These are phyloP conservation scores for Drosophila chauvacae DNA, from an alignment of 1,140 invertebrate genomes.

Conservation along the genomic window DNA sequence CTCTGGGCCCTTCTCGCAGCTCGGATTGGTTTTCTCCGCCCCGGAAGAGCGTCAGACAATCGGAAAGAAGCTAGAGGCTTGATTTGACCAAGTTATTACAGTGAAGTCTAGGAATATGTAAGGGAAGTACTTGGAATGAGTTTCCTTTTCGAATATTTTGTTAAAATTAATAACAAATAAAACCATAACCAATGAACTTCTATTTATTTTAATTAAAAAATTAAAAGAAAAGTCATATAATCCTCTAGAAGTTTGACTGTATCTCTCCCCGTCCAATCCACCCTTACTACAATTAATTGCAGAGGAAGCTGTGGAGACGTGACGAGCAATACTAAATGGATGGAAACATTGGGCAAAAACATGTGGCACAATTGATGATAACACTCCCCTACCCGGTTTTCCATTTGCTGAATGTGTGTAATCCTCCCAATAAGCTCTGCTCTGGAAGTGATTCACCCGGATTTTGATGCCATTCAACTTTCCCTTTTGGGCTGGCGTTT, in stretches of 20 bases:
- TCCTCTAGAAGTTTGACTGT: conserved; percentile 3
- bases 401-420: conserved; percentile 40
- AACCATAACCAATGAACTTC: no score
- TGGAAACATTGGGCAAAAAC: conserved; percentile 28
- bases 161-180: background rate
- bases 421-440: conserved; percentile 26
- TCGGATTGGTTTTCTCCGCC: conserved; percentile 6
- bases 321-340: conserved; percentile 47
- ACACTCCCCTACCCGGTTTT: conserved; percentile 9
- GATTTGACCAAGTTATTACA: conserved; percentile 21
- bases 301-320: conserved; percentile 64
- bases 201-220: background rate
- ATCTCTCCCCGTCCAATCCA: background rate
- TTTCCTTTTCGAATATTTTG: no score
- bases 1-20: conserved; percentile 23
- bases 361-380: conserved; percentile 40
- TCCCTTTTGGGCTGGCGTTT: conserved; percentile 19
- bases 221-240: no score
- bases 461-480: conserved; percentile 23
- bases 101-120: background rate
- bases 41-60: conserved; percentile 58
- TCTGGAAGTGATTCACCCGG: conserved; percentile 18
- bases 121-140: no score
- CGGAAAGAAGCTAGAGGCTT: conserved; percentile 31
- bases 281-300: conserved; percentile 51